phyloP scores from a whole-genome alignment of 2,888 invertebrate genomes.

The Cryptocephalus moraei region DNA sequence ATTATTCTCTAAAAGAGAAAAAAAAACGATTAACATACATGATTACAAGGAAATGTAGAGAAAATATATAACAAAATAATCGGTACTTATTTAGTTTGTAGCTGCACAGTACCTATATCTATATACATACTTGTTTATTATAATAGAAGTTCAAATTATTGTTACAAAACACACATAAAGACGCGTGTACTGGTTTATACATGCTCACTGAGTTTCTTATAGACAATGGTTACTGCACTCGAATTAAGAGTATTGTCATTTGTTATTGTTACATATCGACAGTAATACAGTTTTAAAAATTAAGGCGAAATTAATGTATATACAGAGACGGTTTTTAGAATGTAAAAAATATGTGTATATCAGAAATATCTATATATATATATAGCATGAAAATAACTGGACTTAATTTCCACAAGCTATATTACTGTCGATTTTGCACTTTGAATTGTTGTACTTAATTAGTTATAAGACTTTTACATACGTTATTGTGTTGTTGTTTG shows the following conservation, averaged over 20 bases:
- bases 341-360: background rate
- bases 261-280: conserved; percentile 1
- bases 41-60: too few relatives aligned
- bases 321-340: too few relatives aligned
- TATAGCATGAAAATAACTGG: background rate
- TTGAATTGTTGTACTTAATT: conserved; percentile 17
- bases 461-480: conserved; percentile 13
- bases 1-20: conserved; percentile 13
- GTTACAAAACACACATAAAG: conserved; percentile 20
- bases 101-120: conserved; percentile 28
- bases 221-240: conserved; percentile 28
- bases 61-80: conserved; percentile 12
- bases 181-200: conserved; percentile 21
- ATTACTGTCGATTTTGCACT: background rate
- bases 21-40: background rate
- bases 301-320: too few relatives aligned
- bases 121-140: conserved; percentile 30
- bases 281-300: background rate
- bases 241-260: conserved; percentile 3
- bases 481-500: conserved; percentile 11
- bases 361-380: background rate
- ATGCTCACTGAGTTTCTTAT: conserved; percentile 21
- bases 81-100: conserved; percentile 21
- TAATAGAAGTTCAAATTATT: conserved; percentile 21
- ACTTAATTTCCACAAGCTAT: too few relatives aligned